Evolutionary conservation across 1,140 invertebrate species (phyloP), one percentile per base, ranked within the genome.

Genomic region (Hyles euphorbiae): DNA sequence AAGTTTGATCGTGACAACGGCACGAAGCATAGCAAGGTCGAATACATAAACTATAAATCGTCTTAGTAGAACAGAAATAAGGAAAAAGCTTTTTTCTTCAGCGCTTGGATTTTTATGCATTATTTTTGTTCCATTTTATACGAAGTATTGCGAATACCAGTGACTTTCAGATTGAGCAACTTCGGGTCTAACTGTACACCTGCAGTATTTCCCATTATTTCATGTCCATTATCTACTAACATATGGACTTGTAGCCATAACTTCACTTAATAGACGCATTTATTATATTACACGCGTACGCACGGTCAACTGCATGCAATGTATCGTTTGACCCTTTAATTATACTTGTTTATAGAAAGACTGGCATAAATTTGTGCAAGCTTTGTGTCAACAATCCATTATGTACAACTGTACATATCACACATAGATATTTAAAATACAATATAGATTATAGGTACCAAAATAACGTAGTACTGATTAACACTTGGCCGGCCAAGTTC

Each of bases 41-140:
- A 87, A 83, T 72, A 84, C 74, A 87, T 87, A 83, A 83, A 77
- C 76, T 63, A 82, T 84, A 84, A 87, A 84, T 87, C 67, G 75
- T 78, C 68, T 72, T 72, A 70, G 72, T 71, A 60, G 61, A 70
- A 65, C 63, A 76, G 68, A 81, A 69, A 81, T 72, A 74, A 65
- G 72, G 73, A 63, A 76, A 78, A 78, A 74, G 67, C 61, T 73
- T 78, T 78, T 74, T 76, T 67, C 69, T 73, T 72, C 63, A 77
- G 62, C 73, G 71, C 4, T 63, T 76, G 75, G 65, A 72, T 65
- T 59, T 71, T 62, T 72, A 70, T 78, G 76, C 65, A 77, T 83
- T 82, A 75, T 71, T 76, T 70, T 64, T 66, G 65, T 63, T 22
- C 22, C 22, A 22, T 22, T 22, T 22, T 22, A 22, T 22, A 22